Percentiles rank a stretch among this genome's conserved stretches.
phyloP scores from a whole-genome alignment of 2,113 vertebrate genomes.

The Daubentonia madagascariensis region DNA sequence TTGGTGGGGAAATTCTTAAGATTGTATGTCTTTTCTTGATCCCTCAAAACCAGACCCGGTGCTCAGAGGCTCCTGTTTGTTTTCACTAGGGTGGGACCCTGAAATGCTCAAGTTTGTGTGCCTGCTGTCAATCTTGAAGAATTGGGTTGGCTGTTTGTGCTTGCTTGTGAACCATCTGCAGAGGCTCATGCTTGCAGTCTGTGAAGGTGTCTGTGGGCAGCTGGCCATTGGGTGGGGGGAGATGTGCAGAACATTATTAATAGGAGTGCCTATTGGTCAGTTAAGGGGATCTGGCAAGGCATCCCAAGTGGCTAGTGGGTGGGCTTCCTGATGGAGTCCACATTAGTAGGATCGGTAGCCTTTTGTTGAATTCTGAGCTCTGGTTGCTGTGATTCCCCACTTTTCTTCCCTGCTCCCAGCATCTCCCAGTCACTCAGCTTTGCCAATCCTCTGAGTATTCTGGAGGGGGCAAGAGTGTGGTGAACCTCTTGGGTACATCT shows the following conservation, averaged over 20 bases:
- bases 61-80: neutral
- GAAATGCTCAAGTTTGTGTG: neutral
- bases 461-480: neutral
- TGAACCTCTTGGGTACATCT: neutral
- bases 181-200: neutral
- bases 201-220: neutral
- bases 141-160: neutral
- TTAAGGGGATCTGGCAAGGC: neutral
- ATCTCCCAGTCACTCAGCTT: neutral
- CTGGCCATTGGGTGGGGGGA: neutral
- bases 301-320: neutral
- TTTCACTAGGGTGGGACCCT: neutral
- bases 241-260: neutral
- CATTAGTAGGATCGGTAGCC: neutral
- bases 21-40: neutral
- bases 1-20: neutral
- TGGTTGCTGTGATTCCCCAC: neutral
- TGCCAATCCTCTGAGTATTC: neutral
- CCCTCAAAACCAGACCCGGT: neutral
- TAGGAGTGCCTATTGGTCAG: neutral
- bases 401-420: neutral
- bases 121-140: neutral
- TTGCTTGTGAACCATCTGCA: neutral
- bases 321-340: neutral
- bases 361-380: neutral